These are phyloP conservation scores for Galeopterus variegatus DNA, from an alignment of 2,113 vertebrate genomes.

Conservation along the genomic window DNA sequence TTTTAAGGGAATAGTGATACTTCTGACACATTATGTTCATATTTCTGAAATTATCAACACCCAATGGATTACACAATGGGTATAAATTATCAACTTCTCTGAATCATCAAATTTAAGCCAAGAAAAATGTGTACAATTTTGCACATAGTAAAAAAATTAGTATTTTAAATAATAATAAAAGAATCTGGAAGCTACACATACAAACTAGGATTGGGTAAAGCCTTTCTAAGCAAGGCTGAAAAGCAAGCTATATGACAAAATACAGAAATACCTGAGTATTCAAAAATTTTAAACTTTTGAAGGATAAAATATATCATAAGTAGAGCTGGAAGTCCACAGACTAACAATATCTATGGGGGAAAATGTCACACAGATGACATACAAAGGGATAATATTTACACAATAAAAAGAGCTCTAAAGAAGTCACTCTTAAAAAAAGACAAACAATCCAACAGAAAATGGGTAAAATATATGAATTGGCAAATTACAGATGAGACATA, in stretches of 20 bases:
- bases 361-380: not conserved
- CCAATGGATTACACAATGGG: not conserved
- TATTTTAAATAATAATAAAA: not conserved
- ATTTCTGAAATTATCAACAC: not conserved
- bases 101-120: not conserved
- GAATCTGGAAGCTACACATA: not conserved
- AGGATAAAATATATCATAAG: not conserved
- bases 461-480: not conserved
- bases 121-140: not conserved
- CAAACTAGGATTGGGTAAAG: not conserved
- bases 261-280: not conserved
- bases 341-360: not conserved
- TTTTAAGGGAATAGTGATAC: not conserved
- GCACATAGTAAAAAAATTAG: not conserved
- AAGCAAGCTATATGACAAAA: not conserved
- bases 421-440: not conserved
- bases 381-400: not conserved
- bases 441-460: not conserved
- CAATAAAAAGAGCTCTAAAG: not conserved
- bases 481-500: not conserved
- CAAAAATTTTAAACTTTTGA: not conserved
- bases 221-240: not conserved
- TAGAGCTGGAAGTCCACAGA: not conserved
- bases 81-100: not conserved
- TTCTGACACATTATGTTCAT: not conserved